Percentiles rank a stretch among this genome's conserved stretches.
Conservation (phyloP, 2,113 vertebrate species). For the Gymnorhina tibicen region DNA sequence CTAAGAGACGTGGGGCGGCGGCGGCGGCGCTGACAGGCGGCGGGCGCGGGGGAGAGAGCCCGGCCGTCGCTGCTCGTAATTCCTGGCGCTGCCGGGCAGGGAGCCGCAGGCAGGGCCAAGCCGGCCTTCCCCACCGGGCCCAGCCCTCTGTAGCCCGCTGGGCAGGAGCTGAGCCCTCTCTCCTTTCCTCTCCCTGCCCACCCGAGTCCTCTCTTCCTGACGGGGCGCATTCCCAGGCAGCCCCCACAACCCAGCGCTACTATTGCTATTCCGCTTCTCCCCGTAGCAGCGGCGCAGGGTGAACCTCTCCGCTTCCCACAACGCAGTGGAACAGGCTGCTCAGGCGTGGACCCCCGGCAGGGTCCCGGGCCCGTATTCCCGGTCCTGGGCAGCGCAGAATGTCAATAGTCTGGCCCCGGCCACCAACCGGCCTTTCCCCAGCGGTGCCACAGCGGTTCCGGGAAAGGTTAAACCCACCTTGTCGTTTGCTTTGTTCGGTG, state of each 20-base stretch:
- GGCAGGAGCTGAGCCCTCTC: not conserved
- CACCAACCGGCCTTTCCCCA: not conserved
- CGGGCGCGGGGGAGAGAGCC: not conserved
- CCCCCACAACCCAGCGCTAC: not conserved
- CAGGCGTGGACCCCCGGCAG: too few species aligned
- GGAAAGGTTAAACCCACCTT: not conserved
- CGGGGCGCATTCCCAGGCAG: not conserved
- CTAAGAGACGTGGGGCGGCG: not conserved
- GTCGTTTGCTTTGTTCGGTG: not conserved
- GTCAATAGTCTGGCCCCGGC: too few species aligned
- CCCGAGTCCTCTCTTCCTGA: not conserved
- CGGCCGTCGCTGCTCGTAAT: not conserved
- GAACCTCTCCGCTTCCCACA: not conserved
- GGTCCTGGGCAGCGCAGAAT: not conserved
- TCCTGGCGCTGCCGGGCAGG: not conserved
- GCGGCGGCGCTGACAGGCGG: not conserved
- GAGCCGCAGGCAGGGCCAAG: not conserved
- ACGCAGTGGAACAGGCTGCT: not conserved
- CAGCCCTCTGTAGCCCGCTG: not conserved
- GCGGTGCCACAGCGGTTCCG: not conserved
- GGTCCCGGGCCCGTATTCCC: not conserved
- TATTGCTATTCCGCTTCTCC: not conserved
- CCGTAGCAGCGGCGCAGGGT: not conserved
- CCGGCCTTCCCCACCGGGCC: not conserved
- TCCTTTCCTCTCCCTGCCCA: not conserved